Conservation (phyloP, 2,888 invertebrate species). For the Salticus scenicus region DNA sequence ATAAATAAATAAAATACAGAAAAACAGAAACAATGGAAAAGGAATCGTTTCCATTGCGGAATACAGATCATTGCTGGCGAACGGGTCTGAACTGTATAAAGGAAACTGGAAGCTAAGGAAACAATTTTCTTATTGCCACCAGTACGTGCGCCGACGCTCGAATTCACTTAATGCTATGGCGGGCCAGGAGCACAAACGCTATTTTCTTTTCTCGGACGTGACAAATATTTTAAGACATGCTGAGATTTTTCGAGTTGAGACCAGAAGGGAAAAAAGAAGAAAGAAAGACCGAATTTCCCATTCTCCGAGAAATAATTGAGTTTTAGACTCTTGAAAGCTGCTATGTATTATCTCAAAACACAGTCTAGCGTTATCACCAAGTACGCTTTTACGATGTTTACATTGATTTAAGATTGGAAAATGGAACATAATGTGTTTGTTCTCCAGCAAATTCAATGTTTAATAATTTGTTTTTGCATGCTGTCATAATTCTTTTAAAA, state of each 20-base stretch:
- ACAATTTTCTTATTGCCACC: neutral
- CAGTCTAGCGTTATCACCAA: too few species aligned
- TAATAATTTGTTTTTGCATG: too few species aligned
- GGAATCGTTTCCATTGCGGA: neutral
- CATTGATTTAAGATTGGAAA: too few species aligned
- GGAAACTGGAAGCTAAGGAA: neutral
- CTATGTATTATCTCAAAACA: neutral
- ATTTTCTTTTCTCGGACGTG: neutral
- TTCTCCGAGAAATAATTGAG: neutral
- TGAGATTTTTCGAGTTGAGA: neutral
- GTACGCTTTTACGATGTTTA: too few species aligned
- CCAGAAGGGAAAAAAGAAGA: neutral
- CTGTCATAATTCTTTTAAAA: too few species aligned
- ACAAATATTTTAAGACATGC: slow-evolving; percentile 2
- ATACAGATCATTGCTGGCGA: neutral
- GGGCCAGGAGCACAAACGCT: neutral
- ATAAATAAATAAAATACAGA: too few species aligned
- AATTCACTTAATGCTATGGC: neutral
- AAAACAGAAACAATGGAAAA: neutral
- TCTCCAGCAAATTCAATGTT: too few species aligned
- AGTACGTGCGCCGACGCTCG: neutral
- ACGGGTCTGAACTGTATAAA: slow-evolving; percentile 1
- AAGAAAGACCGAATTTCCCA: neutral
- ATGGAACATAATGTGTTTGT: too few species aligned
- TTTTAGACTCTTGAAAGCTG: neutral